Percentiles rank a stretch among this genome's conserved stretches.
Conservation (phyloP, 2,797 vertebrate genomes). For the Acrocephalus scirpaceus region DNA sequence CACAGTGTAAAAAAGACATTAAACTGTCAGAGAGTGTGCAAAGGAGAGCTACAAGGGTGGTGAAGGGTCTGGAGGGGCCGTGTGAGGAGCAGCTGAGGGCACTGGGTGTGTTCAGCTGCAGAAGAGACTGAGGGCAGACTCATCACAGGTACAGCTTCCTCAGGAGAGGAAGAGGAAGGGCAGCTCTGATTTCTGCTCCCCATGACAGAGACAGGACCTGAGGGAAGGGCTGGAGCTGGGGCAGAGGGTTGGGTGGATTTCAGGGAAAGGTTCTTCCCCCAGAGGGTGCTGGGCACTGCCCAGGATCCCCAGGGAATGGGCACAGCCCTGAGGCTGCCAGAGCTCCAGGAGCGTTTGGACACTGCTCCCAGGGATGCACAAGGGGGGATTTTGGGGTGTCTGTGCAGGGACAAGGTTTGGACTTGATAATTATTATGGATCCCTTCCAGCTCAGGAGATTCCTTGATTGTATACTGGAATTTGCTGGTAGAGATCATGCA, state of each 20-base stretch:
- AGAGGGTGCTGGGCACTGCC: neutral
- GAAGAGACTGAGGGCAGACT: neutral
- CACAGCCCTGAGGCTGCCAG: fast-evolving
- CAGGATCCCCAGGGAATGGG: neutral
- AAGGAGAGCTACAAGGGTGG: neutral
- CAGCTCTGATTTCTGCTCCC: neutral
- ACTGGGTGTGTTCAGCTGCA: neutral
- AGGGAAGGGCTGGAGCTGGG: fast-evolving
- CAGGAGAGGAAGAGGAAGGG: too few relatives aligned
- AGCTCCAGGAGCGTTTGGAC: neutral
- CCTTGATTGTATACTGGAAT: neutral
- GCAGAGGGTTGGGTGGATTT: fast-evolving
- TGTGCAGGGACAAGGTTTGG: too few relatives aligned
- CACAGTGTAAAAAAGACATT: fast-evolving
- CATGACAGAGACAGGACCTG: too few relatives aligned
- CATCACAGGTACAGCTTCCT: neutral
- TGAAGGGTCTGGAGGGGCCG: neutral
- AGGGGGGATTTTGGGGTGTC: fast-evolving
- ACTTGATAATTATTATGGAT: too few relatives aligned
- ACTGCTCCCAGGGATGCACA: fast-evolving
- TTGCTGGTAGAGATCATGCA: neutral
- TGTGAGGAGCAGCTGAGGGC: neutral
- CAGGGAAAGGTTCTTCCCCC: neutral
- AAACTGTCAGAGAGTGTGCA: fast-evolving
- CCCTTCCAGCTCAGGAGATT: neutral